These are phyloP conservation scores for Hypercompe scribonia DNA, from an alignment of 2,888 invertebrate species.

Conservation along the genomic window DNA sequence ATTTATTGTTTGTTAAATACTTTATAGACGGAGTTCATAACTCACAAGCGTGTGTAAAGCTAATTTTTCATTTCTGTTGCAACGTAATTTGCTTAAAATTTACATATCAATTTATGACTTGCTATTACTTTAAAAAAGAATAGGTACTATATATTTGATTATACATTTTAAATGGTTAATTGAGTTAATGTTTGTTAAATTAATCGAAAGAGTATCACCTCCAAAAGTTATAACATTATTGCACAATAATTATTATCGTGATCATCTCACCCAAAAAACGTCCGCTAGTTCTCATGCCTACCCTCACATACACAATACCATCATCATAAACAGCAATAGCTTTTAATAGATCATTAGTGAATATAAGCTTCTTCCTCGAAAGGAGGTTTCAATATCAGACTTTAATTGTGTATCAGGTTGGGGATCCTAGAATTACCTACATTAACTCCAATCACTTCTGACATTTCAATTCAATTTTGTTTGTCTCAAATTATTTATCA, in stretches of 20 bases:
- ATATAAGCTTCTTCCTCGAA: too few relatives aligned
- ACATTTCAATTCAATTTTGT: not conserved
- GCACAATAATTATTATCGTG: too few relatives aligned
- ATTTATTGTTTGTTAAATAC: constrained; percentile 13
- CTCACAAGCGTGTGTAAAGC: constrained; percentile 19
- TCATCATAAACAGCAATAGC: too few relatives aligned
- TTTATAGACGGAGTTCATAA: constrained; percentile 10
- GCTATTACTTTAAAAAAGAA: not conserved
- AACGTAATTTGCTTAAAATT: constrained; percentile 26
- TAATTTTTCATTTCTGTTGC: constrained; percentile 22
- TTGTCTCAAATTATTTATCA: not conserved
- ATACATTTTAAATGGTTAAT: not conserved
- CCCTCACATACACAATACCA: too few relatives aligned
- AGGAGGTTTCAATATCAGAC: too few relatives aligned
- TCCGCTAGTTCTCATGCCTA: too few relatives aligned
- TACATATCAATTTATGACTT: constrained; percentile 16
- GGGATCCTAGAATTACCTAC: too few relatives aligned
- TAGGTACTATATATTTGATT: not conserved
- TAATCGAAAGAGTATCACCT: not conserved
- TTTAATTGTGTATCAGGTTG: too few relatives aligned
- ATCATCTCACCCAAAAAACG: too few relatives aligned
- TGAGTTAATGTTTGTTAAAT: not conserved
- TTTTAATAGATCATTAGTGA: too few relatives aligned
- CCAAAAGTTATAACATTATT: too few relatives aligned
- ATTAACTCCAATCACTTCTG: not conserved